These are phyloP conservation scores for Papilio polytes DNA, from an alignment of 1,140 invertebrate genomes.

Conservation along the genomic window DNA sequence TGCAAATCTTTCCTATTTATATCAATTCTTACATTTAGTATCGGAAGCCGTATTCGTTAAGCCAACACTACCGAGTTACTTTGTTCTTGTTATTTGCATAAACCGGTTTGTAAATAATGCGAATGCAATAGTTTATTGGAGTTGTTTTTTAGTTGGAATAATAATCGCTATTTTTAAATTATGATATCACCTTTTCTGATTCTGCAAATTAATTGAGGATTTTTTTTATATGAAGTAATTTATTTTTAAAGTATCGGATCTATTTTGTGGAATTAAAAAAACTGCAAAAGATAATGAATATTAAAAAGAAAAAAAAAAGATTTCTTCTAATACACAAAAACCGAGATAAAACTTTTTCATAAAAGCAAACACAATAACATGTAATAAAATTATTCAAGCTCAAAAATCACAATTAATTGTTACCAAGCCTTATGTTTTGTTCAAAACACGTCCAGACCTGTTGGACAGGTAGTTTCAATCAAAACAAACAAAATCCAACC, in stretches of 20 bases:
- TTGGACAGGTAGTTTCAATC: neutral
- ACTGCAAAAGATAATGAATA: no score
- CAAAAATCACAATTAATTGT: conserved; percentile 19
- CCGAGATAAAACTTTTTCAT: no score
- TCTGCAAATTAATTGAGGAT: no score
- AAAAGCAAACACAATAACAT: neutral
- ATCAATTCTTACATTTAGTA: neutral
- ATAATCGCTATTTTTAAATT: no score
- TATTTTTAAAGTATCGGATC: no score
- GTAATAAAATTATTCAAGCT: conserved; percentile 19
- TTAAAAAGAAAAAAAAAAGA: no score
- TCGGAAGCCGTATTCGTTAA: neutral
- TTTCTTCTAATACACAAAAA: no score
- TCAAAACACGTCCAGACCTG: conserved; percentile 14
- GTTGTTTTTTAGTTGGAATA: neutral
- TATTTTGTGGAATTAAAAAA: no score
- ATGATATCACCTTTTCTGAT: no score
- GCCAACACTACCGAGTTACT: neutral
- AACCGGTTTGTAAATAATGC: neutral
- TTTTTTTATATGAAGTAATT: neutral
- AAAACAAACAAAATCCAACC: neutral
- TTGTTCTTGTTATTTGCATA: neutral
- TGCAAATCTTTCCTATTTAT: conserved; percentile 2
- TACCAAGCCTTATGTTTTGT: conserved; percentile 18
- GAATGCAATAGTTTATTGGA: neutral